Conservation (phyloP, 2,797 vertebrate genomes). For the Botia almorhae region DNA sequence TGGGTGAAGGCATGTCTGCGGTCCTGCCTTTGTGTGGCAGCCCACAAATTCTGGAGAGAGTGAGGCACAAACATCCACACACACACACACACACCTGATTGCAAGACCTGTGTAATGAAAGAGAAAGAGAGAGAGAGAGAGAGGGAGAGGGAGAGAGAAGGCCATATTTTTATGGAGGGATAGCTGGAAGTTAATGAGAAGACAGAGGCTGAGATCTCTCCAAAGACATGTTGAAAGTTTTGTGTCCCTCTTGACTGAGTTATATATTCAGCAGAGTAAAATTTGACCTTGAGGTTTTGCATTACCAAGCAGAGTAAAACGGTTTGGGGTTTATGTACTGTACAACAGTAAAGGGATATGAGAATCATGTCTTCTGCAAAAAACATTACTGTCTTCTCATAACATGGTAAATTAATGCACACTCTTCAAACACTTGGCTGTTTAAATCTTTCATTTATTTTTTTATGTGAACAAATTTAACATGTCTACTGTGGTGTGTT, state of each 20-base stretch:
- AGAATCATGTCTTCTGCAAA: slow-evolving; percentile 21
- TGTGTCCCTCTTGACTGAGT: slow-evolving; percentile 43
- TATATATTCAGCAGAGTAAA: slow-evolving; percentile 63
- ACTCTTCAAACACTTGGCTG: neutral
- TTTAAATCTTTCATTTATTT: neutral
- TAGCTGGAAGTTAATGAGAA: slow-evolving; percentile 34
- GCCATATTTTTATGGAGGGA: slow-evolving; percentile 27
- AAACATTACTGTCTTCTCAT: slow-evolving; percentile 35
- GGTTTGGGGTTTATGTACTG: slow-evolving; percentile 56
- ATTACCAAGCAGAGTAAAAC: slow-evolving; percentile 53
- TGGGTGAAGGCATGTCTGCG: slow-evolving; percentile 66
- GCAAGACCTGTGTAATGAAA: neutral
- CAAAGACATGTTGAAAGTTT: slow-evolving; percentile 52
- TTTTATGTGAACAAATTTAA: slow-evolving; percentile 44
- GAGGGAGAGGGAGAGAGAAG: neutral
- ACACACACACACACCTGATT: slow-evolving; percentile 35
- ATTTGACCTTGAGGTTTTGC: slow-evolving; percentile 62
- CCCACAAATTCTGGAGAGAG: neutral
- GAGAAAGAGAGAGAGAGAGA: neutral
- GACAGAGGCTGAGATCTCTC: slow-evolving; percentile 33
- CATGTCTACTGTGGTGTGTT: slow-evolving; percentile 46
- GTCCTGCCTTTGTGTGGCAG: slow-evolving; percentile 40
- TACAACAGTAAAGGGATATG: slow-evolving; percentile 24
- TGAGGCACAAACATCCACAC: slow-evolving; percentile 8
- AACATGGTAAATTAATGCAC: slow-evolving; percentile 19